Conservation (phyloP, 1,140 invertebrate species). For the Chrysomallon squamiferum region DNA sequence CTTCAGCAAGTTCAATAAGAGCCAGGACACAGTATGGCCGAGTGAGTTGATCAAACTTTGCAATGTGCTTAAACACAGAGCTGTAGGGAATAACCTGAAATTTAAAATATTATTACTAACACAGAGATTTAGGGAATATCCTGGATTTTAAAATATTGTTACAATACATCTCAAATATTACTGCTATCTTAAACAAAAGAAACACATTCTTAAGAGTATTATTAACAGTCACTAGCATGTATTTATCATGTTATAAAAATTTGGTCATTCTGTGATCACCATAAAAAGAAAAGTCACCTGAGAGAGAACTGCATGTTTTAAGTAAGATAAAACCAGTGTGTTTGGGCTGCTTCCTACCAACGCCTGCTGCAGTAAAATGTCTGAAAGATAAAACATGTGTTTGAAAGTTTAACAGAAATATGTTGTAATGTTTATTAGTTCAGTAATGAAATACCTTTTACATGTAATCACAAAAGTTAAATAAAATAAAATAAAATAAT, state of each 20-base stretch:
- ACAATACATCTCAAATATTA: neutral
- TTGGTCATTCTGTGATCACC: no score
- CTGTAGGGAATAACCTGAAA: slow-evolving; percentile 83
- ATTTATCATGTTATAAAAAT: no score
- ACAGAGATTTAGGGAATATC: neutral
- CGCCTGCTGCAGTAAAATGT: slow-evolving; percentile 91
- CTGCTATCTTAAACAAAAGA: neutral
- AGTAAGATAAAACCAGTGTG: slow-evolving; percentile 86
- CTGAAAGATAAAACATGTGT: slow-evolving; percentile 61
- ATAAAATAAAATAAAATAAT: no score
- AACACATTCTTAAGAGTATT: no score
- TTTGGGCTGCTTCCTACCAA: slow-evolving; percentile 91
- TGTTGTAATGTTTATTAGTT: no score
- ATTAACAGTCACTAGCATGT: no score
- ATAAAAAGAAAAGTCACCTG: slow-evolving; percentile 69
- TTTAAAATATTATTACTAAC: neutral
- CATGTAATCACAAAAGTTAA: no score
- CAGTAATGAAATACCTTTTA: no score
- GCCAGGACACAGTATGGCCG: slow-evolving; percentile 88
- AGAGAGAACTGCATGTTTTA: slow-evolving; percentile 89
- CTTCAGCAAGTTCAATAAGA: slow-evolving; percentile 84
- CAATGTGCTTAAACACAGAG: slow-evolving; percentile 84
- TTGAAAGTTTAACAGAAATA: no score
- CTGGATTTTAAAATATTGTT: neutral
- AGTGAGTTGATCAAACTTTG: slow-evolving; percentile 86